Base-by-base conservation (phyloP, 2,797 vertebrate species). In the Macroramphosus scolopax region DNA sequence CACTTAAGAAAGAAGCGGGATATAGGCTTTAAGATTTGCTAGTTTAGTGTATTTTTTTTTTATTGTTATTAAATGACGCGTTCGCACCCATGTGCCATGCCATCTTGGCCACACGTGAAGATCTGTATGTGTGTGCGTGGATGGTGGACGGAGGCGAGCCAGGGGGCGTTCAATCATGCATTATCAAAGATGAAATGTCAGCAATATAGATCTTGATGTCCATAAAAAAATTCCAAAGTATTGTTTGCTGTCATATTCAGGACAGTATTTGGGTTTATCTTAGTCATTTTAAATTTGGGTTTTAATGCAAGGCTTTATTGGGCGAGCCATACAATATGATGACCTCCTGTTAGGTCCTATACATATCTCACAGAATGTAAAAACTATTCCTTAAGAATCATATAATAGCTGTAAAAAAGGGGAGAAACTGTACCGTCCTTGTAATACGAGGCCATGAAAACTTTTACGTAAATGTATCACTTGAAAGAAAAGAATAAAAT, bases 391-490 rank as follows among this genome's bases (percentile, higher is more conserved):
- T 67, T 11, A 50, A 63, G 39, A 59, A 77, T 80, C 51, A 73
- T 78, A 54, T 45, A 45, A 65, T 74, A 79, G 64, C 34, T 82
- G 63, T 78, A 51, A 71, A 78, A 75, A 75, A 39, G 55, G 34
- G 17, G 36, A 30, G 26, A 28, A 29, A 32, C 5, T 61, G 63
- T 71, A 72, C 53, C 52, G 50, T 84, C 56, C 45, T 63, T 85
- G 72, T 88, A 82, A 84, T 80, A 70, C 72, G 9, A 89, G 79
- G 72, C 81, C 79, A 85, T 81, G 48, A 70, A 72, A 73, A 79
- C 64, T 82, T 86, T 83, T 77, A 72, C 30, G 54, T 89, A 83
- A 84, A 77, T 90, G 88, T 89, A 79, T 81, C 76, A 82, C 76
- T 88, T 80, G 56, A 78, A 76, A 64, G 42, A 74, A 74, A 74